Conservation (phyloP, 64 coral and sea anemone species). For the Hydrozoanthus tunicans region DNA sequence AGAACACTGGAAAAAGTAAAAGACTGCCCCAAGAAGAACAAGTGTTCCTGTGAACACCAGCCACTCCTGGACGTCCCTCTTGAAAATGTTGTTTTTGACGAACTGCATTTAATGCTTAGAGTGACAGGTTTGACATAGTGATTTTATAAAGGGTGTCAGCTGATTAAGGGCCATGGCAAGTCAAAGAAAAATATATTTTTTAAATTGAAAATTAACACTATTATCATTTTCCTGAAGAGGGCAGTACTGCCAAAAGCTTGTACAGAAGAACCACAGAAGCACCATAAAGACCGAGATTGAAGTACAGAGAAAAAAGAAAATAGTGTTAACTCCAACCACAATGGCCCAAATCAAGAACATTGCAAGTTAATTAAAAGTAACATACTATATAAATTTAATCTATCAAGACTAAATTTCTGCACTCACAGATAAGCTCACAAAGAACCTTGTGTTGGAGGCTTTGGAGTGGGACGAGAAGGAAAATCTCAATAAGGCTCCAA, state of each 20-base stretch:
- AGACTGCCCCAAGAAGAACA: slow-evolving; percentile 42
- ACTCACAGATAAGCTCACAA: slow-evolving; percentile 55
- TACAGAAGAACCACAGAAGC: too few relatives aligned
- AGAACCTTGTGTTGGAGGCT: slow-evolving; percentile 44
- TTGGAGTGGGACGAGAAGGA: slow-evolving; percentile 32
- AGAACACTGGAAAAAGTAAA: slow-evolving; percentile 54
- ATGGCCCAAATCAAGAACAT: too few relatives aligned
- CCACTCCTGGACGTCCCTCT: slow-evolving; percentile 46
- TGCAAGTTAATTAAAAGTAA: too few relatives aligned
- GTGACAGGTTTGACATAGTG: slow-evolving; percentile 37
- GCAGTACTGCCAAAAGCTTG: too few relatives aligned
- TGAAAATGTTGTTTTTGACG: slow-evolving; percentile 56
- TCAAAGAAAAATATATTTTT: not conserved
- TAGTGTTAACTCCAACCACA: too few relatives aligned
- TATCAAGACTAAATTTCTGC: not conserved
- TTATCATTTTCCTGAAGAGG: too few relatives aligned
- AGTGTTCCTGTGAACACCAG: slow-evolving; percentile 53
- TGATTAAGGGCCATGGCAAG: not conserved
- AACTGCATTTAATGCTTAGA: slow-evolving; percentile 64
- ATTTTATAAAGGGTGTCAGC: not conserved
- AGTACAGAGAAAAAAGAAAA: too few relatives aligned
- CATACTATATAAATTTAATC: not conserved
- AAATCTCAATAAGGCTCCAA: slow-evolving; percentile 46
- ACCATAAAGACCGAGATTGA: too few relatives aligned
- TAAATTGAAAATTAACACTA: not conserved